These are phyloP conservation scores for Lasaia peninsularis DNA, from an alignment of 1,140 invertebrate species.

Conservation along the genomic window DNA sequence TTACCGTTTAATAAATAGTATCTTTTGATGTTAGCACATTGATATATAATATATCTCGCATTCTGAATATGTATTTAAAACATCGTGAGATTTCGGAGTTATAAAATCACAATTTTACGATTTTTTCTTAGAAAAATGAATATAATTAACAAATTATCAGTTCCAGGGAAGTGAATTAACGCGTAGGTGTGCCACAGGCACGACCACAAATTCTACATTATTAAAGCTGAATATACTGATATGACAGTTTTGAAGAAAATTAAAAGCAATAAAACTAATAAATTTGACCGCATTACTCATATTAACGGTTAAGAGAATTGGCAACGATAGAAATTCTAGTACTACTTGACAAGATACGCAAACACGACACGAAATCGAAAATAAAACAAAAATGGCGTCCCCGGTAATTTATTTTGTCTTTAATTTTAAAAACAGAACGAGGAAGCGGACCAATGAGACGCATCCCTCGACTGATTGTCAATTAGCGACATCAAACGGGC, in stretches of 20 bases:
- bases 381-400: slow-evolving; percentile 49
- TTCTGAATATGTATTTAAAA: background rate
- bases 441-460: slow-evolving; percentile 70
- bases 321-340: background rate
- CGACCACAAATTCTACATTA: background rate
- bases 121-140: background rate
- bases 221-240: background rate
- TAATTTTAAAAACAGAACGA: slow-evolving; percentile 73
- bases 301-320: slow-evolving; percentile 6
- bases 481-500: slow-evolving; percentile 76
- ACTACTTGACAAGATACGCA: slow-evolving; percentile 14
- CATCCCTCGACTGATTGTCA: slow-evolving; percentile 73
- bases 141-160: background rate
- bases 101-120: background rate
- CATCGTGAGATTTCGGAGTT: background rate
- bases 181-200: background rate
- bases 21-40: background rate
- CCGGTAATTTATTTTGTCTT: slow-evolving; percentile 72
- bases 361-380: slow-evolving; percentile 20
- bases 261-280: slow-evolving; percentile 19
- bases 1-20: background rate
- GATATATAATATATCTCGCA: background rate
- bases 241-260: slow-evolving; percentile 11
- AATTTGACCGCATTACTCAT: slow-evolving; percentile 3
- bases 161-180: slow-evolving; percentile 1